Conservation (phyloP, 2,113 vertebrate species). For the Micromys minutus region DNA sequence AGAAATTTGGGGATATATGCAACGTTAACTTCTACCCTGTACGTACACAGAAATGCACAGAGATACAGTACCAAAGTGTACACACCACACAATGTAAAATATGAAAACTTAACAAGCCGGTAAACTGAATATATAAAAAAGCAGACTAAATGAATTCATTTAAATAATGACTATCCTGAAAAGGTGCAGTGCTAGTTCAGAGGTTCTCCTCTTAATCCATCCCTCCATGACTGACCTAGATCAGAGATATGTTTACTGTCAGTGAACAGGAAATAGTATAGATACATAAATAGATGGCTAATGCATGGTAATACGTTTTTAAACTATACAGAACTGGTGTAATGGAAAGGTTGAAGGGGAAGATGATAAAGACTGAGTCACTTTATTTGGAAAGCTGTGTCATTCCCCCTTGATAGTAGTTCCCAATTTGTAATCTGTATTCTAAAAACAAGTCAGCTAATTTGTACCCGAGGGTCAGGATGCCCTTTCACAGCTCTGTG, state of each 20-base stretch:
- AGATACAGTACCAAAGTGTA: too few relatives aligned
- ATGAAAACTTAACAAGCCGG: neutral
- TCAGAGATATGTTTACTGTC: neutral
- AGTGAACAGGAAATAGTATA: neutral
- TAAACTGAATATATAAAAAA: constrained; percentile 25
- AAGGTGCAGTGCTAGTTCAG: neutral
- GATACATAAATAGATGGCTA: neutral
- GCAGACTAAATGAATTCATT: constrained; percentile 38
- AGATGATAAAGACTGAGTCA: constrained; percentile 17
- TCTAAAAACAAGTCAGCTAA: neutral
- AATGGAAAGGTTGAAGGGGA: neutral
- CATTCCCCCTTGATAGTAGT: neutral
- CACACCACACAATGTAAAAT: too few relatives aligned
- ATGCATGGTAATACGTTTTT: neutral
- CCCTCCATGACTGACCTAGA: neutral
- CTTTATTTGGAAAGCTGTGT: constrained; percentile 6
- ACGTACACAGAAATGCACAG: neutral
- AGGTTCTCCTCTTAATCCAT: neutral
- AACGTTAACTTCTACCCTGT: neutral
- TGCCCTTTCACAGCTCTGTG: neutral
- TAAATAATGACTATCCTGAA: neutral
- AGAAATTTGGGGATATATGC: neutral
- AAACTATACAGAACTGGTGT: neutral
- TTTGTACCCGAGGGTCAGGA: neutral
- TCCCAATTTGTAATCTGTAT: neutral